Base-by-base conservation (phyloP, 1,140 invertebrate genomes). In the Aphelenchoides fujianensis region DNA sequence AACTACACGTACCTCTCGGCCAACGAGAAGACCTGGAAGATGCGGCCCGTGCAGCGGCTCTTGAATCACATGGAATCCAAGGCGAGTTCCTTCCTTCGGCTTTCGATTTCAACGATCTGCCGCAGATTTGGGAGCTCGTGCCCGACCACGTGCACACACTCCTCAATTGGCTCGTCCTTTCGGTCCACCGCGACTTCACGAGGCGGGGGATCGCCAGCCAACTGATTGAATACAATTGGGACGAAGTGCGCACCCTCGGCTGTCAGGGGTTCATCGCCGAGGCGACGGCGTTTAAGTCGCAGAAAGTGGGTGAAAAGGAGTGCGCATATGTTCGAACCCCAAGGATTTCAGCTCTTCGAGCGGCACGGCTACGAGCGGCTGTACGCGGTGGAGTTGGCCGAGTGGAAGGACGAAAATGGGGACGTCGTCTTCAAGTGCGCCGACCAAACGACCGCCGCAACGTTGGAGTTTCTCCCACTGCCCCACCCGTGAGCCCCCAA, bases 131-230 rank as follows among this genome's bases (percentile, higher is more conserved):
- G 63, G 16, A 30, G 23, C 31, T 30, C 12, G 63, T 66, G 16
- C 63, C 63, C 16, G 16, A 55, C 9, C 3, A 66, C 32, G 32
- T 66, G 23, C n/a, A 66, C 63, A 66, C 31, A 48, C 32, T 66
- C 16, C 63, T 66, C 32, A 66, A n/a, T 35, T 66, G 63, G 63
- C 16, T 66, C 34, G 63, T 66, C 7, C 63, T 66, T 12, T 66
- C 63, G 16, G 63, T 66, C 16, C 12, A 35, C 34, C 31, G 31
- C 16, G 34, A 66, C 34, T 66, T 23, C 31, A 66, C 63, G n/a
- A 35, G 63, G 19, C 63, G 63, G 12, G 63, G 63, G 32, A 66
- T 66, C 31, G 63, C 63, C 0, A 30, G 28, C 36, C 31, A 35
- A 12, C 32, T 66, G n/a, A 36, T 66, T 16, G 63, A 37, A 12